Evolutionary conservation across 2,888 invertebrate genomes (phyloP).

Genomic region (Spialia ferax): DNA sequence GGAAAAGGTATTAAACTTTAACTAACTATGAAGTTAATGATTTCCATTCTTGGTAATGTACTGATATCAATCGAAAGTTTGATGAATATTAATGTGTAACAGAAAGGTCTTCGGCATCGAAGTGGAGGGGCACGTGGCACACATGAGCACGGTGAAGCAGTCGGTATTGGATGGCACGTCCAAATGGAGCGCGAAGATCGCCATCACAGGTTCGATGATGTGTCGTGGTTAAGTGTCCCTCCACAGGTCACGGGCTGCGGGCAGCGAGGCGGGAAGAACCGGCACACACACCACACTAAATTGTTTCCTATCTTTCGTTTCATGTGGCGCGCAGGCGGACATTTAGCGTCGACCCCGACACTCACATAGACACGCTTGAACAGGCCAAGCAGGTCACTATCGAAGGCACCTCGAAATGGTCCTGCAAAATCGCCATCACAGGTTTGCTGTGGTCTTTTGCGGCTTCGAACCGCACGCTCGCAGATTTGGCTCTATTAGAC

Average conservation of each 20-base stretch:
- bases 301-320: constrained; percentile 79
- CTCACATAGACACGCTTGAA: constrained; percentile 99
- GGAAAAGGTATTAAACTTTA: constrained; percentile 25
- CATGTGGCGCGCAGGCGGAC: constrained; percentile 93
- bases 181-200: constrained; percentile 99
- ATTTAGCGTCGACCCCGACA: constrained; percentile 98
- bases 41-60: background rate
- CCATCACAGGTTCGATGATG: constrained; percentile 98
- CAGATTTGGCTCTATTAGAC: constrained; percentile 85
- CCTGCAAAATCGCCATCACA: constrained; percentile 99
- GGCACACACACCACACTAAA: constrained; percentile 76
- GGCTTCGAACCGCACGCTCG: constrained; percentile 84
- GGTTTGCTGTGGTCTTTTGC: constrained; percentile 91
- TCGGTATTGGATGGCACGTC: constrained; percentile 99
- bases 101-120: constrained; percentile 99
- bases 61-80: constrained; percentile 37
- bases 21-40: constrained; percentile 15
- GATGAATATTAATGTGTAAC: constrained; percentile 75
- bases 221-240: constrained; percentile 57
- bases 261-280: constrained; percentile 52
- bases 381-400: constrained; percentile 99
- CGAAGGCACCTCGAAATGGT: constrained; percentile 99
- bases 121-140: constrained; percentile 96
- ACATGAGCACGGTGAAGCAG: constrained; percentile 99
- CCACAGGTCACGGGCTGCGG: constrained; percentile 40